Conservation (phyloP, 2,113 vertebrate species). For the Eudyptes chrysolophus region DNA sequence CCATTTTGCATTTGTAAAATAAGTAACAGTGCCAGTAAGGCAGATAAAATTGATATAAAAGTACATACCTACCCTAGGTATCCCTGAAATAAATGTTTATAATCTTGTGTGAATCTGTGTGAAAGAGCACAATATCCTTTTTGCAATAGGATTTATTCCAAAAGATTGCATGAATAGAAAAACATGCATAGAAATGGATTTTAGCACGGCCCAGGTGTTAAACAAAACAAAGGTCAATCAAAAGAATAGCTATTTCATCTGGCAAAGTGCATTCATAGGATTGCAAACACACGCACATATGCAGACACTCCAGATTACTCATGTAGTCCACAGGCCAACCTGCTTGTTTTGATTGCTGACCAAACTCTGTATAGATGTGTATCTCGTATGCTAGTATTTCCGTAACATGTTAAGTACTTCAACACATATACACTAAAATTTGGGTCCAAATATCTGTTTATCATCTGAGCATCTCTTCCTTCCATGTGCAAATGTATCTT, state of each 20-base stretch:
- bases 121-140: background rate
- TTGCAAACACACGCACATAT: background rate
- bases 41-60: background rate
- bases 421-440: background rate
- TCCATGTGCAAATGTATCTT: background rate
- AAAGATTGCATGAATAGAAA: background rate
- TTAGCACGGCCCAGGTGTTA: background rate
- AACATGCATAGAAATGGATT: background rate
- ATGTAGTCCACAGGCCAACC: background rate
- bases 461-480: background rate
- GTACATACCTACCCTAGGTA: background rate
- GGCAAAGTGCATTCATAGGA: background rate
- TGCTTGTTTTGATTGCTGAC: background rate
- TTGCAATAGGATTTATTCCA: background rate
- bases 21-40: background rate
- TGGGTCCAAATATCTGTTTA: background rate
- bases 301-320: background rate
- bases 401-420: background rate
- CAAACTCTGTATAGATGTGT: background rate
- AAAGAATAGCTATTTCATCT: background rate
- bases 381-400: background rate
- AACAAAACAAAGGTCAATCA: background rate
- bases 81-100: background rate
- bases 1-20: background rate
- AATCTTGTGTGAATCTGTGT: no score